These are phyloP conservation scores for Chloromyia formosa DNA, from an alignment of 2,888 invertebrate genomes.

Conservation along the genomic window DNA sequence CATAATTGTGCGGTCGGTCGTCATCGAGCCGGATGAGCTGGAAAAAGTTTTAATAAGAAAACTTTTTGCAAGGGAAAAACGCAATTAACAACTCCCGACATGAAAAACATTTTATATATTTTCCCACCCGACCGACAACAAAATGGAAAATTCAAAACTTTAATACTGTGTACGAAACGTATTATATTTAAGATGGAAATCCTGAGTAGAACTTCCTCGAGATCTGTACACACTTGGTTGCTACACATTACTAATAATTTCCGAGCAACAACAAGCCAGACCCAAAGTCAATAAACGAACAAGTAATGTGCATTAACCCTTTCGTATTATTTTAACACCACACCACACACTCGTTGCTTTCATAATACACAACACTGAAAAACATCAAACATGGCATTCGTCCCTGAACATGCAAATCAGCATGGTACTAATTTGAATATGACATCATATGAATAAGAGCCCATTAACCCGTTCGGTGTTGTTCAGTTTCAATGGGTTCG, in stretches of 20 bases:
- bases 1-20: too few species aligned
- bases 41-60: slow-evolving; percentile 37
- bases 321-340: slow-evolving; percentile 6
- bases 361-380: background rate
- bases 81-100: slow-evolving; percentile 27
- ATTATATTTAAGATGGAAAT: background rate
- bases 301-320: slow-evolving; percentile 38
- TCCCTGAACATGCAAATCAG: slow-evolving; percentile 37
- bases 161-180: background rate
- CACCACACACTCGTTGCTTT: background rate
- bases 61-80: slow-evolving; percentile 21
- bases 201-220: background rate
- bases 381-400: background rate
- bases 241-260: slow-evolving; percentile 10
- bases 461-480: slow-evolving; percentile 19
- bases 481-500: slow-evolving; percentile 1
- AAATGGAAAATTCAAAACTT: background rate
- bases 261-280: background rate
- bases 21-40: too few species aligned
- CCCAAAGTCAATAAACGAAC: slow-evolving; percentile 9
- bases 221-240: background rate
- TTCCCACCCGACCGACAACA: background rate
- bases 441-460: slow-evolving; percentile 18
- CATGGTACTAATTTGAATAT: slow-evolving; percentile 38
- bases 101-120: slow-evolving; percentile 35